A percentile compares a stretch with the other conserved stretches of the same genome.
Conservation (phyloP, 2,888 invertebrate species). For the Eugnorisma glareosa region DNA sequence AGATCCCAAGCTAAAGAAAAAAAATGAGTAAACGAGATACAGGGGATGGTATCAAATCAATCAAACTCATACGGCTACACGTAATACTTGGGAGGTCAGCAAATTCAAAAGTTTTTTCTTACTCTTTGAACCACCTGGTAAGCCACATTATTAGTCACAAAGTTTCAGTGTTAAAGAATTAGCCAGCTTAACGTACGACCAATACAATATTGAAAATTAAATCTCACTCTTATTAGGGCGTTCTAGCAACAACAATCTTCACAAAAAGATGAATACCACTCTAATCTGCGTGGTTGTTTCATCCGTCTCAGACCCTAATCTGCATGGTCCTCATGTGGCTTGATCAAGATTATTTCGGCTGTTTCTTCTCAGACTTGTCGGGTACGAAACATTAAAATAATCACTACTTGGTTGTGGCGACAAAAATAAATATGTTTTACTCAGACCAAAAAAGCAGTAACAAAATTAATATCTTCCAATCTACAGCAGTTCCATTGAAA, state of each 20-base stretch:
- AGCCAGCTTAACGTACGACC: not conserved
- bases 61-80: not conserved
- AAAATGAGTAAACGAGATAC: not conserved
- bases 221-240: not conserved
- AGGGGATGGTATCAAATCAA: not conserved
- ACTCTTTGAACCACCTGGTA: not conserved
- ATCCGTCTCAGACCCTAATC: not conserved
- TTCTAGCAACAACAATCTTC: not conserved
- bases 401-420: not conserved
- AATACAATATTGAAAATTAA: not conserved
- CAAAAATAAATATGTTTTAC: not conserved
- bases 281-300: not conserved
- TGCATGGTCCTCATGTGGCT: not conserved
- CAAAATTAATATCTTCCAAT: not conserved
- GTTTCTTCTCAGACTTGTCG: not conserved
- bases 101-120: not conserved
- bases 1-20: too few relatives aligned
- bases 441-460: not conserved
- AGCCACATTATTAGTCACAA: not conserved
- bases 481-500: conserved; percentile 12
- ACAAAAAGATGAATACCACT: not conserved
- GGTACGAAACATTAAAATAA: not conserved
- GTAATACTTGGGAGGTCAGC: not conserved
- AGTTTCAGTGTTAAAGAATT: not conserved
- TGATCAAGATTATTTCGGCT: not conserved